Evolutionary conservation across 2,113 vertebrate species (phyloP).

Genomic region (Petroica traversi): DNA sequence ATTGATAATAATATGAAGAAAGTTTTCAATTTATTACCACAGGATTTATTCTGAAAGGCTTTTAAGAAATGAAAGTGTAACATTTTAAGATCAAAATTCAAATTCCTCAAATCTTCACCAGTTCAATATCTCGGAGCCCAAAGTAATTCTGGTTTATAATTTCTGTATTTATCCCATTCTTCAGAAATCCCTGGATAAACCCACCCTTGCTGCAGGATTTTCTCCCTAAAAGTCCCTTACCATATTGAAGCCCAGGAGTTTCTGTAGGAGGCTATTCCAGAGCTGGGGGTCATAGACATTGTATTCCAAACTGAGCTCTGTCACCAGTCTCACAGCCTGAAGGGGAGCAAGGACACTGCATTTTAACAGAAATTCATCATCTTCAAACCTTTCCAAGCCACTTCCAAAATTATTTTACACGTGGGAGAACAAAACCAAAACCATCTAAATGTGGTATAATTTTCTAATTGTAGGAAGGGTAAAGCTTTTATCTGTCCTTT

Average conservation of each 20-base stretch:
- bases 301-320: conserved; percentile 92
- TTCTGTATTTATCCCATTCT: background rate
- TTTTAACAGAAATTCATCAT: background rate
- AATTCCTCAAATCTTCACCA: background rate
- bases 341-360: background rate
- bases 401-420: background rate
- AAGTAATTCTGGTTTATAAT: background rate
- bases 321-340: conserved; percentile 88
- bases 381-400: background rate
- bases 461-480: background rate
- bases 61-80: background rate
- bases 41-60: background rate
- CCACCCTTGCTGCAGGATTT: background rate
- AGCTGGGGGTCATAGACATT: conserved; percentile 86
- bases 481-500: background rate
- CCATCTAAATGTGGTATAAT: fast-evolving
- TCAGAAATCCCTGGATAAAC: background rate
- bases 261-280: conserved; percentile 92
- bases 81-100: background rate
- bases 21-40: background rate
- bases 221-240: conserved; percentile 66
- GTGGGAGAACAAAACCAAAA: background rate
- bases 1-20: background rate
- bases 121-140: background rate
- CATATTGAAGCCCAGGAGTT: conserved; percentile 88